Percentiles rank a stretch among this genome's conserved stretches.
Evolutionary conservation across 1,140 invertebrate species (phyloP).

Genomic region (Drosophila sulfurigaster): DNA sequence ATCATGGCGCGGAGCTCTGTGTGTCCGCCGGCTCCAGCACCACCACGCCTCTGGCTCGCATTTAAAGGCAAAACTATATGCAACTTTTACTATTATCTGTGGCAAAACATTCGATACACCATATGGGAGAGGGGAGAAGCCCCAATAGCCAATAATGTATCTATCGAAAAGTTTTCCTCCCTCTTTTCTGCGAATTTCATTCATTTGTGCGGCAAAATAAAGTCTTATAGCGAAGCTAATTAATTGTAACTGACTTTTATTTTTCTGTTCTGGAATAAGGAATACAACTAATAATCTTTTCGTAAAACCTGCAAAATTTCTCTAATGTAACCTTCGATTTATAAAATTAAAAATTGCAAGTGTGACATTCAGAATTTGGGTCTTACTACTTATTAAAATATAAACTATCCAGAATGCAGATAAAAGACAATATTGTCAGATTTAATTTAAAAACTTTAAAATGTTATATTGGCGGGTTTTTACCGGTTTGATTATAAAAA

Average conservation of each 20-base stretch:
- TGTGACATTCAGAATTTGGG: too few relatives aligned
- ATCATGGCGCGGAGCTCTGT: slow-evolving; percentile 77
- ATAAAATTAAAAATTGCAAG: too few relatives aligned
- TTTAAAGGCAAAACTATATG: slow-evolving; percentile 36
- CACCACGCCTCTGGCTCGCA: slow-evolving; percentile 60
- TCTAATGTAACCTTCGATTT: too few relatives aligned
- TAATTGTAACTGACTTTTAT: slow-evolving; percentile 1
- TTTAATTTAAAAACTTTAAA: not conserved
- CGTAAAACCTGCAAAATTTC: too few relatives aligned
- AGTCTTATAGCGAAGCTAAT: slow-evolving; percentile 65
- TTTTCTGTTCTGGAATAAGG: not conserved
- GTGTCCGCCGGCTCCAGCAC: slow-evolving; percentile 83
- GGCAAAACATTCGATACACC: slow-evolving; percentile 29
- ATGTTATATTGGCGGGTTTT: slow-evolving; percentile 35
- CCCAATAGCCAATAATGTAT: not conserved
- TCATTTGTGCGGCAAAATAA: slow-evolving; percentile 51
- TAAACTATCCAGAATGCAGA: not conserved
- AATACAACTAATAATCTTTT: too few relatives aligned
- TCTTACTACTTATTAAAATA: too few relatives aligned
- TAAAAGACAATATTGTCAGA: not conserved
- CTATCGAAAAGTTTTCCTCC: not conserved
- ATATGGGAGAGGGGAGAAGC: not conserved
- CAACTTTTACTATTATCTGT: not conserved
- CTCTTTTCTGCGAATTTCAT: slow-evolving; percentile 36
- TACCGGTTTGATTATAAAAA: slow-evolving; percentile 27